Evolutionary conservation across 2,888 invertebrate species (phyloP).

Genomic region (Cerastis rubricosa): DNA sequence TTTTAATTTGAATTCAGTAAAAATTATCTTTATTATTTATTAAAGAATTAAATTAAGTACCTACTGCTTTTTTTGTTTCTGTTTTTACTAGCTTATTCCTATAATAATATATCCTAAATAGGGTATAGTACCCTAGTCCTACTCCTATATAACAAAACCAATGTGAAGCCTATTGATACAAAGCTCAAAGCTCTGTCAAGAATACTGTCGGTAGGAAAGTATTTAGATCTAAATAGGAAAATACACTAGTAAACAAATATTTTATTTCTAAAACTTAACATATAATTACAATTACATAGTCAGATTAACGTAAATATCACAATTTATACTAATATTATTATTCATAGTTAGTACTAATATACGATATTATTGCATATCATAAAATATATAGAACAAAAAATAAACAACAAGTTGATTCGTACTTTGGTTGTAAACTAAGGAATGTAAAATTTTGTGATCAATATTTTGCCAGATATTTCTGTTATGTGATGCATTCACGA

Average conservation of each 20-base stretch:
- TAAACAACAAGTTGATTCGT: conserved; percentile 48
- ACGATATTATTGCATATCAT: conserved; percentile 66
- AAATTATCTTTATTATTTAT: background rate
- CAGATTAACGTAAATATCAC: conserved; percentile 70
- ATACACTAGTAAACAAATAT: conserved; percentile 61
- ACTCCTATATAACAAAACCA: background rate
- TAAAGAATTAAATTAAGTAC: conserved; percentile 11
- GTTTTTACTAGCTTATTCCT: background rate
- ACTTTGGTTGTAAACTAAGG: conserved; percentile 65
- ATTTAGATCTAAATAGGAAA: background rate
- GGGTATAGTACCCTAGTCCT: background rate
- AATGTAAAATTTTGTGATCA: conserved; percentile 60
- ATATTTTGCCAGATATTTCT: conserved; percentile 38
- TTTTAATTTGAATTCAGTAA: background rate
- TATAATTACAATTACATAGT: conserved; percentile 71
- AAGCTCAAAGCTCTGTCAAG: background rate
- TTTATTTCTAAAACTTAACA: conserved; percentile 83
- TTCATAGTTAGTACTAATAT: conserved; percentile 53
- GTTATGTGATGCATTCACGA: conserved; percentile 52
- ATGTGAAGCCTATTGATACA: background rate
- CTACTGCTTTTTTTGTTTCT: conserved; percentile 7
- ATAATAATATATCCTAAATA: no score
- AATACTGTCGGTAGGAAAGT: background rate
- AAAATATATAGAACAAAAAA: conserved; percentile 57
- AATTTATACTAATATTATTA: conserved; percentile 64